Evolutionary conservation across 2,888 invertebrate species (phyloP), one percentile per base, ranked within the genome.

Genomic region (Leucania comma): DNA sequence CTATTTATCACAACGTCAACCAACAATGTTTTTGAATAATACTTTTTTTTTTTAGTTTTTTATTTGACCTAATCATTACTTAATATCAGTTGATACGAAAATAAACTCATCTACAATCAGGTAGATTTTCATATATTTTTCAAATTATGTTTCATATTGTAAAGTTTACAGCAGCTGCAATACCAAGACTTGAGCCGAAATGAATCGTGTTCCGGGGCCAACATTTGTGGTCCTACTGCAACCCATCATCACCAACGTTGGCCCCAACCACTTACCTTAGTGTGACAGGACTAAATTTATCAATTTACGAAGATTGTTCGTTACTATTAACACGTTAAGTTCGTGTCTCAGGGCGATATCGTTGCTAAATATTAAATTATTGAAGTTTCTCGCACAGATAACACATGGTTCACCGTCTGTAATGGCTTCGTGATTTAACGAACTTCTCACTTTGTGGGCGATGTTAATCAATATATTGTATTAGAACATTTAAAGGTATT

Each of bases 321-420:
- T 88, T 92, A 92, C 86, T 93, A 94, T 94, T 94, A 94, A 94
- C 94, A 94, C 92, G 93, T 94, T 93, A 91, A 84, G 78, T 88
- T 91, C 90, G 90, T 89, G 89, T 90, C 86, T 86, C 69, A 86
- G 80, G 77, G 85, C 81, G 85, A 83, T 84, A 86, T 88, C 79
- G 89, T 90, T 91, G 90, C 90, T 92, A 91, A 93, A 93, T 92
- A 90, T 92, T 91, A 94, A 93, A 92, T 93, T 92, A 93, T 93
- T 88, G 89, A 78, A 80, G 89, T 88, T 80, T 72, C 79, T 75
- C 54, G 48, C 26, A 12, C 26, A 63, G 84, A 88, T 88, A 88
- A 83, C 83, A 85, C 82, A 86, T 75, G 82, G 71, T 80, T 81
- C 82, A 81, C 80, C 76, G 77, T 69, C 78, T 72, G 73, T 84